Conservation (phyloP, 2,888 invertebrate species). For the Apodemia duryi region DNA sequence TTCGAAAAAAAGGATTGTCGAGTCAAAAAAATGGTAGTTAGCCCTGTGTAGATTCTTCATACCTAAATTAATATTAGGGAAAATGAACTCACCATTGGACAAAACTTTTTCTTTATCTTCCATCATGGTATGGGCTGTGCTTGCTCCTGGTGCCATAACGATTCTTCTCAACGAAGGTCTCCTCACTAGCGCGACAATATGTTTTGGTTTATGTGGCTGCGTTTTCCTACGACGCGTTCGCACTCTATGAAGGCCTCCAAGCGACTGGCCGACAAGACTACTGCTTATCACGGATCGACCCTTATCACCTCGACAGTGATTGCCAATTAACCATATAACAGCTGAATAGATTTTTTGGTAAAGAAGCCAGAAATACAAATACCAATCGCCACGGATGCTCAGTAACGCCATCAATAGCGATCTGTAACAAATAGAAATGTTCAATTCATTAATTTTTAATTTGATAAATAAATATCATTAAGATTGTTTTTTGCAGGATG, state of each 20-base stretch:
- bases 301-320: conserved; percentile 75
- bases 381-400: conserved; percentile 64
- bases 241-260: conserved; percentile 64
- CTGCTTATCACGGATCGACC: conserved; percentile 67
- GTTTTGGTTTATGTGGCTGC: conserved; percentile 56
- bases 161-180: conserved; percentile 69
- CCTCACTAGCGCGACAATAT: conserved; percentile 63
- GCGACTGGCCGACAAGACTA: conserved; percentile 63
- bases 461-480: too few relatives aligned
- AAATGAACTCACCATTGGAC: conserved; percentile 38
- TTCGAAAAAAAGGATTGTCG: too few relatives aligned
- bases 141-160: conserved; percentile 79
- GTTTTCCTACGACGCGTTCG: conserved; percentile 68
- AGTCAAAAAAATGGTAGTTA: background rate
- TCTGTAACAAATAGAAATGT: conserved; percentile 50
- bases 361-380: conserved; percentile 63
- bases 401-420: conserved; percentile 72
- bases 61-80: background rate
- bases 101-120: conserved; percentile 74
- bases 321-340: conserved; percentile 68
- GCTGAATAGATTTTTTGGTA: conserved; percentile 69
- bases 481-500: too few relatives aligned
- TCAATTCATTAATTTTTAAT: background rate
- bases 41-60: background rate
- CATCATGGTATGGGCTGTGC: conserved; percentile 75